Base-by-base conservation (phyloP, 2,113 vertebrate species). In the Prunella himalayana region DNA sequence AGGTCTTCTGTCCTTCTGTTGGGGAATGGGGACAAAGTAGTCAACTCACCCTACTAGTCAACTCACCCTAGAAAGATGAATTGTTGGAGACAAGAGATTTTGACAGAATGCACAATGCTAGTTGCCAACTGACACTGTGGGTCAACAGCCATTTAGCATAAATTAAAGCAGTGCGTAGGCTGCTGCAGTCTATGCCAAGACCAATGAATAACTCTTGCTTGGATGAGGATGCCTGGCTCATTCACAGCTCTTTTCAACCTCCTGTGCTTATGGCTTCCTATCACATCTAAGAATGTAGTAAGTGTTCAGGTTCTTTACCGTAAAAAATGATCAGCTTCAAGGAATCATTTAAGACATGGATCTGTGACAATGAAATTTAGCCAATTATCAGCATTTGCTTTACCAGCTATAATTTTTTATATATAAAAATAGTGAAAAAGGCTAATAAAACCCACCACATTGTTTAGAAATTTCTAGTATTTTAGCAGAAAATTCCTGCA, bases 191-290 rank as follows among this genome's bases (percentile, higher is more conserved):
- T 87, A 72, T 90, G 90, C 91, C 95, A 96, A 96, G 86, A 76
- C 87, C 91, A 95, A 83, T 94, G 95, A 96, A 95, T 95, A 95
- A 94, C 89, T 94, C 78, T 88, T 94, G 79, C 76, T 95, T 93
- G 90, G 82, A 96, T 92, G 70, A 95, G 60, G 51, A 72, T 70
- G 75, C 59, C 37, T 95, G 85, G 78, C 87, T 96, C 70, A 66
- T 66, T 84, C 76, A 81, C 85, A 97, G 90, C 37, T 75, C 80
- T 90, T 95, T 81, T 96, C 91, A 93, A 50, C 68, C 85, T 93
- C 85, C 87, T 81, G 71, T 66, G 82, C 75, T 88, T 70, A 70
- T 68, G 78, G 53, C 72, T 93, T 94, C 84, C 73, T 65, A 73
- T 59, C 47, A 80, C 45, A 93, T 86, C 57, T 72, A 41, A 66